Percentiles rank a stretch among this genome's conserved stretches.
These are phyloP conservation scores for Synanthedon myopaeformis DNA, from an alignment of 2,888 invertebrate genomes.

Conservation along the genomic window DNA sequence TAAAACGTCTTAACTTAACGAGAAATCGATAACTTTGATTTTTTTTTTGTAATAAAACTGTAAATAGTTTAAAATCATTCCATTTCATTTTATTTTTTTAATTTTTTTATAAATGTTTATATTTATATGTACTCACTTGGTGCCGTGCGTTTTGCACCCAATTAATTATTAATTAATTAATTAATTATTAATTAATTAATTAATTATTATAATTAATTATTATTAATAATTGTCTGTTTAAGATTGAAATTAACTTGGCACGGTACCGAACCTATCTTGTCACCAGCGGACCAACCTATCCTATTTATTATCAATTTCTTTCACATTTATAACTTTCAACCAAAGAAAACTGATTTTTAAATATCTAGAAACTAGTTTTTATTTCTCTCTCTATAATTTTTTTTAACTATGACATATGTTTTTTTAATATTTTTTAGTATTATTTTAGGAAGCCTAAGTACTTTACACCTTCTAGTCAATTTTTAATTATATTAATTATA, in stretches of 20 bases:
- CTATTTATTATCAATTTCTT: constrained; percentile 7
- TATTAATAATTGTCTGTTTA: background rate
- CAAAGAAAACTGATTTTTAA: no score
- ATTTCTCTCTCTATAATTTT: background rate
- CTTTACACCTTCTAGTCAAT: constrained; percentile 54
- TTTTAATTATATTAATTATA: constrained; percentile 10
- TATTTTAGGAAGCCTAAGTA: constrained; percentile 35
- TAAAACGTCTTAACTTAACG: no score
- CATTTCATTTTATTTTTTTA: constrained; percentile 12
- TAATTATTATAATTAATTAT: no score
- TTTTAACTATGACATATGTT: no score
- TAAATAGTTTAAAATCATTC: constrained; percentile 20
- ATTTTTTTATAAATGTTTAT: background rate
- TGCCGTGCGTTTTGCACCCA: background rate
- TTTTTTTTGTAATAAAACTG: background rate
- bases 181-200: background rate
- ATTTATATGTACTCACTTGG: background rate
- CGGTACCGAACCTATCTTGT: constrained; percentile 11
- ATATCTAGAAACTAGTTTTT: no score
- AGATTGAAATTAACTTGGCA: background rate
- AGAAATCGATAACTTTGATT: no score
- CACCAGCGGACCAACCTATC: constrained; percentile 40
- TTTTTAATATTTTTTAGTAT: background rate
- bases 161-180: background rate
- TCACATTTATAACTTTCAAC: no score